These are phyloP conservation scores for Hirtodrosophila histrioides DNA, from an alignment of 2,888 invertebrate genomes.

Conservation along the genomic window DNA sequence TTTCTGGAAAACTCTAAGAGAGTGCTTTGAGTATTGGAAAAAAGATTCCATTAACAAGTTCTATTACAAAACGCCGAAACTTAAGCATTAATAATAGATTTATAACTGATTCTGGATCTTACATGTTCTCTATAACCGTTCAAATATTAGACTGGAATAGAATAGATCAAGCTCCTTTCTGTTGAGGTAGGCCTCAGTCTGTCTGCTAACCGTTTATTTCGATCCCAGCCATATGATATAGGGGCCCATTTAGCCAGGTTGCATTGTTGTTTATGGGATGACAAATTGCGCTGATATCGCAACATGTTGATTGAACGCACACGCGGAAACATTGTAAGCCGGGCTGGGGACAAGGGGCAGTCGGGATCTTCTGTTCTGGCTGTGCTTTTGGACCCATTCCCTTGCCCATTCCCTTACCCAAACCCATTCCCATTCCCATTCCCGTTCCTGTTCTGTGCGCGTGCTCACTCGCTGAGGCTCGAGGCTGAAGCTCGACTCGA, in stretches of 20 bases:
- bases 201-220: slow-evolving; percentile 40
- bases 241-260: slow-evolving; percentile 60
- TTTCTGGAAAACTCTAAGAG: too few relatives aligned
- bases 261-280: slow-evolving; percentile 77
- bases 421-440: slow-evolving; percentile 23
- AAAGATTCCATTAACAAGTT: too few relatives aligned
- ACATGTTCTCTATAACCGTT: too few relatives aligned
- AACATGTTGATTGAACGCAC: slow-evolving; percentile 79
- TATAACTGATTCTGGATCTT: too few relatives aligned
- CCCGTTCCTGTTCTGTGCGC: slow-evolving; percentile 64
- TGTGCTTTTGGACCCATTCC: slow-evolving; percentile 30
- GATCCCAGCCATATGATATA: slow-evolving; percentile 45
- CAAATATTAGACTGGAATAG: not conserved
- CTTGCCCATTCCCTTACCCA: slow-evolving; percentile 9
- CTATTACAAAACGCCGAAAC: too few relatives aligned
- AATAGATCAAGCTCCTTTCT: too few relatives aligned
- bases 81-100: too few relatives aligned
- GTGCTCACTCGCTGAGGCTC: slow-evolving; percentile 64
- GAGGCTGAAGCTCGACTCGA: slow-evolving; percentile 37
- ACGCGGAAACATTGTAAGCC: slow-evolving; percentile 72
- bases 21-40: too few relatives aligned
- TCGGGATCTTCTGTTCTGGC: slow-evolving; percentile 17
- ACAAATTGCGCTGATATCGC: slow-evolving; percentile 80
- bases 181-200: slow-evolving; percentile 14
- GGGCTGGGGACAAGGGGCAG: not conserved